Conservation (phyloP, 2,797 vertebrate species). For the Siniperca scherzeri region DNA sequence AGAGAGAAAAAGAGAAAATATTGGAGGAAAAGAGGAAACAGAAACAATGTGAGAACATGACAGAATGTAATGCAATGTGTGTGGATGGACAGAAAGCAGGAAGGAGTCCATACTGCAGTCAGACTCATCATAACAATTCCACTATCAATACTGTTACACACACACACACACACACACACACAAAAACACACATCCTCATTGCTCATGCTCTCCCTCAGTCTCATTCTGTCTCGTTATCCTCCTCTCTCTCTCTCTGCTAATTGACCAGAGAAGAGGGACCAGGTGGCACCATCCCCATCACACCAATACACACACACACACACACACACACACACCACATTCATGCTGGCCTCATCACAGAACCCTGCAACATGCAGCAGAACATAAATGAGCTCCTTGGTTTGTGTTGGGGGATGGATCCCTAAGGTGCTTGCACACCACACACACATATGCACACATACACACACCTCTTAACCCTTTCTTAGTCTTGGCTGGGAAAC, state of each 20-base stretch:
- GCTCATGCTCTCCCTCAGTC: slow-evolving; percentile 38
- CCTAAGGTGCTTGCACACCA: slow-evolving; percentile 61
- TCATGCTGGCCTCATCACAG: slow-evolving; percentile 62
- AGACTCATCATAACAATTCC: slow-evolving; percentile 37
- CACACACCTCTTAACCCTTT: slow-evolving; percentile 58
- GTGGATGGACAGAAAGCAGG: slow-evolving; percentile 3
- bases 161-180: slow-evolving; percentile 10
- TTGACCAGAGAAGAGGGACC: slow-evolving; percentile 83
- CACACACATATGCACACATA: slow-evolving; percentile 28
- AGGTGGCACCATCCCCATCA: slow-evolving; percentile 61
- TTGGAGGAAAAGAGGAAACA: slow-evolving; percentile 3
- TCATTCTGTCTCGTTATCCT: slow-evolving; percentile 41
- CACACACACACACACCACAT: slow-evolving; percentile 35
- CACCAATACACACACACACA: slow-evolving; percentile 35
- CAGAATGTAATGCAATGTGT: slow-evolving; percentile 34
- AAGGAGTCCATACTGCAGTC: slow-evolving; percentile 17
- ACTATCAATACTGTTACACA: slow-evolving; percentile 4
- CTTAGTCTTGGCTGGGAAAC: slow-evolving; percentile 23
- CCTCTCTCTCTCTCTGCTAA: slow-evolving; percentile 79
- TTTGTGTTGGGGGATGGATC: slow-evolving; percentile 62
- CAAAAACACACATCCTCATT: slow-evolving; percentile 24
- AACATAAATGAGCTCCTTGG: slow-evolving; percentile 86
- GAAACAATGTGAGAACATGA: slow-evolving; percentile 29
- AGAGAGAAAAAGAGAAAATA: slow-evolving; percentile 43
- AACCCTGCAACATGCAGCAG: slow-evolving; percentile 69